These are phyloP conservation scores for Corapipo altera DNA, from an alignment of 2,113 vertebrate species.

Conservation along the genomic window DNA sequence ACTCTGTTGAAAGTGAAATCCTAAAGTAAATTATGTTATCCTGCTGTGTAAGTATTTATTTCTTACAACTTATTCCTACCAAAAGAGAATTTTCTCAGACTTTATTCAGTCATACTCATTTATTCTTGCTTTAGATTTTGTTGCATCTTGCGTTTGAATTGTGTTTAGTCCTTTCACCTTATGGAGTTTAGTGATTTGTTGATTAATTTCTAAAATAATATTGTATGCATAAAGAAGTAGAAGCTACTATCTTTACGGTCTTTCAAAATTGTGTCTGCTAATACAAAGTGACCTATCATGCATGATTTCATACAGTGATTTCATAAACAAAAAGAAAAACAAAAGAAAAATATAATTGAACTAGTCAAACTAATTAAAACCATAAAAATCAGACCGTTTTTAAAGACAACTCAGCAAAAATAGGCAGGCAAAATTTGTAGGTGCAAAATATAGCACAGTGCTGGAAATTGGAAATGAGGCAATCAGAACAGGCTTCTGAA, in stretches of 20 bases:
- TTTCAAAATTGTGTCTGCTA: not conserved
- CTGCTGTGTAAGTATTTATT: not conserved
- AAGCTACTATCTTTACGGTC: not conserved
- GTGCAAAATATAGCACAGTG: not conserved
- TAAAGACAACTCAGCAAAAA: not conserved
- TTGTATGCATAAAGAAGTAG: not conserved
- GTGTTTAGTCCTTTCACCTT: not conserved
- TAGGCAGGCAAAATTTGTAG: not conserved
- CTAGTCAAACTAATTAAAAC: not conserved
- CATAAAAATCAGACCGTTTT: not conserved
- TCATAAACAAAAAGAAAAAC: rapidly evolving
- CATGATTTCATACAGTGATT: not conserved
- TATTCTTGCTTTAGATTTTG: not conserved
- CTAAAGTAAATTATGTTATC: not conserved
- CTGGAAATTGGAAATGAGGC: not conserved
- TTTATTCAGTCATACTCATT: not conserved
- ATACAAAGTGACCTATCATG: not conserved
- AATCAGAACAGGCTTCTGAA: not conserved
- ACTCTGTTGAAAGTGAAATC: not conserved
- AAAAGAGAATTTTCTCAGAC: not conserved
- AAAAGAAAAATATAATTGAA: not conserved
- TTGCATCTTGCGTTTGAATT: not conserved
- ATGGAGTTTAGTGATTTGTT: not conserved
- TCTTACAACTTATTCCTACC: not conserved
- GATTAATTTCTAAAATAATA: not conserved